Evolutionary conservation across 1,140 invertebrate species (phyloP), one percentile per base, ranked within the genome.

Genomic region (Bombus haemorrhoidalis): DNA sequence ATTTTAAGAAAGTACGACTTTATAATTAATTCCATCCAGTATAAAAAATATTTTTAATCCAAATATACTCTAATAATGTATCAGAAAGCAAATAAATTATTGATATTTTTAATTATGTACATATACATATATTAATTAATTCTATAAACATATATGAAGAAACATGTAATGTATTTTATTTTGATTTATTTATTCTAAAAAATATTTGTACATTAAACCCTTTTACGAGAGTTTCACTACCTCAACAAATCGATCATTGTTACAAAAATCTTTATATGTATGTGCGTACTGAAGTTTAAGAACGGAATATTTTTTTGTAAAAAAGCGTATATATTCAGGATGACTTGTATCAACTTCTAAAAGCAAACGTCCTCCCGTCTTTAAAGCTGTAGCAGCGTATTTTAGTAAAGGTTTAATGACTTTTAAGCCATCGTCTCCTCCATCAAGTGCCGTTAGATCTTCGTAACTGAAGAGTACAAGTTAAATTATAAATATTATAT

Each of bases 381-480:
- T 95, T 59, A 97, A 91, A 68, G 94, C 90, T 28, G 89, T 87
- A 32, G 96, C 94, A 18, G 96, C 95, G 81, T 96, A 94, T 64
- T 95, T 94, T 77, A 97, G 93, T 32, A 97, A 95, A 62, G 95
- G 87, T 79, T 96, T 96, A 59, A 97, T 96, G 12, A 97, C 88
- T 74, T 95, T 93, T 62, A 97, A 91, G 6, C 96, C 96, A 93
- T 97, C 96, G 10, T 92, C 87, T 18, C 97, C 97, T 22, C 96
- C 97, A 92, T 97, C 96, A 59, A 97, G 91, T 8, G 96, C 96
- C 86, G 93, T 94, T 28, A 96, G 89, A 91, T 97, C 96, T 92
- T 97, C 97, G 92, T 96, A 97, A 82, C 96, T 97, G 81, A 3
- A 90, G 89, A 59, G 81, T 53, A 66, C 72, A 88, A 87, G 18